A percentile compares a stretch with the other conserved stretches of the same genome.
Conservation (phyloP, 2,797 vertebrate genomes). For the Pteronotus mesoamericanus region DNA sequence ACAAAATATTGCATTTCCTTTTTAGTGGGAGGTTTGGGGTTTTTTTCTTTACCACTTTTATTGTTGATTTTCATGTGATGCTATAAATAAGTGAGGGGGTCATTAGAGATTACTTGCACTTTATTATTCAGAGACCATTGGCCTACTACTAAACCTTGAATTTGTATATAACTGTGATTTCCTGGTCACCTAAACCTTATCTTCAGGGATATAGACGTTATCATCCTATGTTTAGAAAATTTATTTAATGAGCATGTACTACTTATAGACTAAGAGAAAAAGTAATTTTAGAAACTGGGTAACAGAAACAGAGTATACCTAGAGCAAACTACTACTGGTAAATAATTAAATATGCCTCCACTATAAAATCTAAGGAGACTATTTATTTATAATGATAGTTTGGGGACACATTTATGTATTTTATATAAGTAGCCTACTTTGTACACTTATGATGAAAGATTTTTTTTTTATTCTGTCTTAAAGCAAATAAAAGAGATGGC, state of each 20-base stretch:
- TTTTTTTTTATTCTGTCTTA: not conserved
- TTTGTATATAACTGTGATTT: not conserved
- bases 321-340: not conserved
- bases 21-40: not conserved
- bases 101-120: not conserved
- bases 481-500: not conserved
- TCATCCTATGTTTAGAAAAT: slow-evolving; percentile 19
- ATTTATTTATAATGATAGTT: slow-evolving; percentile 30
- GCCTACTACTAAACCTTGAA: not conserved
- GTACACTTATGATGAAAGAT: not conserved
- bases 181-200: not conserved
- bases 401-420: not conserved
- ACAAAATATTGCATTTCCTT: not conserved
- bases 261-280: not conserved
- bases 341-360: slow-evolving; percentile 47
- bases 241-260: slow-evolving; percentile 42
- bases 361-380: not conserved
- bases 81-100: not conserved
- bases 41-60: not conserved
- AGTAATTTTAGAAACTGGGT: slow-evolving; percentile 33
- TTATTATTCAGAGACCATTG: not conserved
- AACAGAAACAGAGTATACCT: not conserved
- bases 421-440: slow-evolving; percentile 11
- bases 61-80: not conserved
- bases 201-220: not conserved